Percentiles rank a stretch among this genome's conserved stretches.
These are phyloP conservation scores for Phoebastria nigripes DNA, from an alignment of 2,797 vertebrate genomes.

Conservation along the genomic window DNA sequence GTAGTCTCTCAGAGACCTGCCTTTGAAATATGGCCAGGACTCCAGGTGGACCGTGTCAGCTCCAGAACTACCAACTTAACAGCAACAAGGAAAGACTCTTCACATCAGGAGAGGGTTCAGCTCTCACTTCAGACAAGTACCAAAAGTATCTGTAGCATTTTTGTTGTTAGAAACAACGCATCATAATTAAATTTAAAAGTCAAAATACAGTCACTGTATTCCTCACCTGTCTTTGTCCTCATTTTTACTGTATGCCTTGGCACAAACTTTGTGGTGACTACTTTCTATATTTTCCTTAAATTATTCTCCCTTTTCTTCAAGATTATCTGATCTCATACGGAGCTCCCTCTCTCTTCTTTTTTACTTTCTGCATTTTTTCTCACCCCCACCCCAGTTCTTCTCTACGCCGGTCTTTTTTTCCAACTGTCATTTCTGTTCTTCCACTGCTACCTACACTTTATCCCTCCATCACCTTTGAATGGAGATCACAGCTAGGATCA, in stretches of 20 bases:
- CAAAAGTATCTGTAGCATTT: neutral
- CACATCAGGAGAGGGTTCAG: neutral
- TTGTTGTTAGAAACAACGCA: constrained; percentile 17
- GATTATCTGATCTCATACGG: neutral
- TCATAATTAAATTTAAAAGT: constrained; percentile 10
- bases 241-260: neutral
- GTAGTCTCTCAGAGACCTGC: neutral
- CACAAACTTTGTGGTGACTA: neutral
- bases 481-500: neutral
- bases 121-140: neutral
- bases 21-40: neutral
- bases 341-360: neutral
- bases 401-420: neutral
- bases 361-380: neutral
- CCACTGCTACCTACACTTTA: neutral
- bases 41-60: neutral
- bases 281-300: neutral
- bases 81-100: neutral
- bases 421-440: neutral
- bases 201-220: neutral
- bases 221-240: neutral
- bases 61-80: neutral
- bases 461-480: neutral
- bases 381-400: neutral
- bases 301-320: neutral